Evolutionary conservation across 2,113 vertebrate genomes (phyloP).

Genomic region (Anolis sagrei): DNA sequence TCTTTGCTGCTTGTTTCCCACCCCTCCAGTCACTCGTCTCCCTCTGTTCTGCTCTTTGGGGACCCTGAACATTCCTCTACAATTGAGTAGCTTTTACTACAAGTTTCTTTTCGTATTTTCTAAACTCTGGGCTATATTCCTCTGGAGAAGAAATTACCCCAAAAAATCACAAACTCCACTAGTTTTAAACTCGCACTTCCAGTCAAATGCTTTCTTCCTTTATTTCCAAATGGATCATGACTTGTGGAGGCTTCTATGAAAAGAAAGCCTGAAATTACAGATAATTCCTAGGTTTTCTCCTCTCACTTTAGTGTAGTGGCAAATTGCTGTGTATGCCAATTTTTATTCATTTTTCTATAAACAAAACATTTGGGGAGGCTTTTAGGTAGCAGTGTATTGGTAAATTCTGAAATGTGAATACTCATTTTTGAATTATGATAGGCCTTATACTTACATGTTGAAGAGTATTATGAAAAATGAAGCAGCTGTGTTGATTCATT

Average conservation of each 20-base stretch:
- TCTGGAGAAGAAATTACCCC: conserved; percentile 48
- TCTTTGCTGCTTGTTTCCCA: conserved; percentile 56
- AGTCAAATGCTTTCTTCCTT: conserved; percentile 3
- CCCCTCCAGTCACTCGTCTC: conserved; percentile 56
- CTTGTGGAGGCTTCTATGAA: background rate
- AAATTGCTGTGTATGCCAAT: background rate
- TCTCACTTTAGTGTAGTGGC: accelerated
- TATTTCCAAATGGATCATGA: conserved; percentile 10
- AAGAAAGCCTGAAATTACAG: background rate
- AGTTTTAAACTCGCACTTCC: conserved; percentile 34
- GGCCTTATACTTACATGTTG: too few relatives aligned
- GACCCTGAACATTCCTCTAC: conserved; percentile 40
- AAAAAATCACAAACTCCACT: conserved; percentile 5
- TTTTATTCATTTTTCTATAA: accelerated
- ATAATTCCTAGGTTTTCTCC: background rate
- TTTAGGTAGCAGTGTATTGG: background rate
- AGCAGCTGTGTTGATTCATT: too few relatives aligned
- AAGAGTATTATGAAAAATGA: too few relatives aligned
- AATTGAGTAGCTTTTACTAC: conserved; percentile 46
- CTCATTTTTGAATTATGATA: background rate
- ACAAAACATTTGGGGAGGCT: background rate
- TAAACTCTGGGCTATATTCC: conserved; percentile 61
- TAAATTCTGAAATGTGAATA: background rate
- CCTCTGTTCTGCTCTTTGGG: conserved; percentile 48
- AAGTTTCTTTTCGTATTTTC: conserved; percentile 50